Evolutionary conservation across 1,140 invertebrate genomes (phyloP).

Genomic region (Diuraphis noxia): DNA sequence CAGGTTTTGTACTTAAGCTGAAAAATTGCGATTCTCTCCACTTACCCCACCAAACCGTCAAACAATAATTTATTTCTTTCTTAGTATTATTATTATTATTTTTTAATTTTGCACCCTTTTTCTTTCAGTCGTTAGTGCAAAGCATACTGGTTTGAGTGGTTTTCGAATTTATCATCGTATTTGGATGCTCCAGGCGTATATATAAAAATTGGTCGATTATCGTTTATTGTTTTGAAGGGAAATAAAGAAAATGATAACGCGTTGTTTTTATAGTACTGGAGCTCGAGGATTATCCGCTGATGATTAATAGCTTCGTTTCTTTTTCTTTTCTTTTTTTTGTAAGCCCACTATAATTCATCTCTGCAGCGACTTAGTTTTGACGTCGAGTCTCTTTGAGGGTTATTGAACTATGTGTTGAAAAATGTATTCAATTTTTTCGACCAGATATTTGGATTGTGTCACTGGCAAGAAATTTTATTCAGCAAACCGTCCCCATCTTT

Average conservation of each 20-base stretch:
- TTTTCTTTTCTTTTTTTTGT: conserved; percentile 6
- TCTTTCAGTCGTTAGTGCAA: neutral
- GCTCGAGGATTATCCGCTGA: conserved; percentile 43
- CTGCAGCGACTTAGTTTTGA: conserved; percentile 38
- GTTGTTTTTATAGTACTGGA: conserved; percentile 50
- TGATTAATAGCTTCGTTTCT: conserved; percentile 52
- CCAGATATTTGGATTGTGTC: conserved; percentile 42
- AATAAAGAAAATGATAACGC: conserved; percentile 49
- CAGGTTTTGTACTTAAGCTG: conserved; percentile 52
- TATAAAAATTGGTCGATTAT: conserved; percentile 46
- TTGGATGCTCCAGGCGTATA: neutral
- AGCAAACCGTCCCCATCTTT: neutral
- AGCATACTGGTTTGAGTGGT: conserved; percentile 12
- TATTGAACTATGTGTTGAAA: conserved; percentile 48
- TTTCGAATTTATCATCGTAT: conserved; percentile 35
- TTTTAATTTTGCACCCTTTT: neutral
- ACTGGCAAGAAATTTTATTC: conserved; percentile 46
- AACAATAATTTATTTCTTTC: conserved; percentile 40
- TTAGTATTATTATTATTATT: neutral
- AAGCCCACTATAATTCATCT: conserved; percentile 46
- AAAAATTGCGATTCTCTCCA: conserved; percentile 24
- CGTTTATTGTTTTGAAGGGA: conserved; percentile 51
- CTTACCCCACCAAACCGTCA: too few species aligned
- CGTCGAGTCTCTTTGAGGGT: conserved; percentile 31
- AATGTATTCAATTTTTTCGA: conserved; percentile 50